Conservation (phyloP, 2,888 invertebrate genomes). For the Meta bourneti region DNA sequence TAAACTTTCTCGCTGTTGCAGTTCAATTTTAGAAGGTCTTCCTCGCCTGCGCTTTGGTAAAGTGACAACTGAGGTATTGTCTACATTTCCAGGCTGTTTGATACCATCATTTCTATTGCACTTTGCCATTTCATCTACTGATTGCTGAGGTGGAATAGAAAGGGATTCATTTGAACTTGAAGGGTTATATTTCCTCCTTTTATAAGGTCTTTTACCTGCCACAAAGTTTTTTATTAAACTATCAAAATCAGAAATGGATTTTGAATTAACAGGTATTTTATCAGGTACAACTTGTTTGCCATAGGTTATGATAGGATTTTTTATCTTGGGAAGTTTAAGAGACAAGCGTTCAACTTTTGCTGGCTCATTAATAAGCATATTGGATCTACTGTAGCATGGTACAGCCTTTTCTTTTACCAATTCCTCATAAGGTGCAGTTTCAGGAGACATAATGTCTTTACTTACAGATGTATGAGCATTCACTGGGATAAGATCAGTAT, state of each 20-base stretch:
- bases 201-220: too few relatives aligned
- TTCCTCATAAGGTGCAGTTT: too few relatives aligned
- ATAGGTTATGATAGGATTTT: slow-evolving; percentile 36
- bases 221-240: slow-evolving; percentile 22
- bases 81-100: slow-evolving; percentile 5
- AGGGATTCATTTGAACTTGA: background rate
- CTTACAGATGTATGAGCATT: background rate
- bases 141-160: background rate
- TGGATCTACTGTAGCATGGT: slow-evolving; percentile 41
- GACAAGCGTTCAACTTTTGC: background rate
- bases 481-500: background rate
- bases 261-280: too few relatives aligned
- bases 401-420: slow-evolving; percentile 6
- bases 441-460: background rate
- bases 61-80: background rate
- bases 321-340: slow-evolving; percentile 9
- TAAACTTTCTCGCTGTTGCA: background rate
- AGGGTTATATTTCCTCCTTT: too few relatives aligned
- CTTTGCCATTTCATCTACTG: background rate
- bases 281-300: slow-evolving; percentile 7
- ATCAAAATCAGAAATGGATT: slow-evolving; percentile 16
- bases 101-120: slow-evolving; percentile 45
- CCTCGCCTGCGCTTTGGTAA: slow-evolving; percentile 38
- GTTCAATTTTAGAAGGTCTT: slow-evolving; percentile 22
- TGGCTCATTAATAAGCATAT: background rate